Percentiles rank a stretch among this genome's conserved stretches.
Conservation (phyloP, 1,140 invertebrate genomes). For the Caenorhabditis elegans region WBcel235 BX284605.5:8957501-8958000, state of each 20-base stretch:
- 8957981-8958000: background rate
- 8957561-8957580: background rate
- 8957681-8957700: background rate
- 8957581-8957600: conserved; percentile 1
- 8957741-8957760: conserved; percentile 11
- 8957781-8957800: background rate
- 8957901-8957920: conserved; percentile 12
- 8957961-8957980: background rate
- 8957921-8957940: conserved; percentile 26
- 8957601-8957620: conserved; percentile 18
- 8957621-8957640: conserved; percentile 12
- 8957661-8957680: conserved; percentile 19
- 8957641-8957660: conserved; percentile 33
- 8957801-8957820: background rate
- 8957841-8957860: background rate
- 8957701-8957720: conserved; percentile 33
- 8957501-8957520: too few relatives aligned
- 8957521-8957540: too few relatives aligned
- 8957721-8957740: conserved; percentile 2
- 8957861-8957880: background rate
- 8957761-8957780: background rate
- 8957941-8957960: background rate
- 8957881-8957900: background rate
- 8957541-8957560: conserved; percentile 19
- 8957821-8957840: background rate